Evolutionary conservation across 2,888 invertebrate species (phyloP), one percentile per base, ranked within the genome.

Genomic region (Lithophane leautieri): DNA sequence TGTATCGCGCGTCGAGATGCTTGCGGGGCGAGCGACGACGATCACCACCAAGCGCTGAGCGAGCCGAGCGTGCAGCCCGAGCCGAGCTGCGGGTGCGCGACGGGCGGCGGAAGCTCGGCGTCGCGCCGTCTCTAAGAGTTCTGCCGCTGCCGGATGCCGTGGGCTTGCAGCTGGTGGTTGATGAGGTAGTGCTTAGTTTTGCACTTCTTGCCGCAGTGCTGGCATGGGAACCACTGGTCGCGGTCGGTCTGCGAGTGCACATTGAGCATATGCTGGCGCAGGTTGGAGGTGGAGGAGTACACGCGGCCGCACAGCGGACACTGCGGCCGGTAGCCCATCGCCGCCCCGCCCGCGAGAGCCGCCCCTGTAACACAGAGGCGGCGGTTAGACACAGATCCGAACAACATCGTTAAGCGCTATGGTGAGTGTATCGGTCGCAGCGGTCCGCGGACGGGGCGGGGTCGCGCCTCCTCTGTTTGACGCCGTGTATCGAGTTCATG

Each of bases 151-250:
- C 97, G 97, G 89, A 98, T 97, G 89, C 98, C 98, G 95, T 98
- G 98, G 86, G 97, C 97, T 95, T 98, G 98, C 88, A 98, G 97
- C 93, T 98, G 97, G 94, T 98, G 98, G 95, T 98, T 98, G 97
- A 97, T 97, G 92, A 98, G 97, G 94, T 98, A 98, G 95, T 98
- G 98, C 95, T 97, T 97, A 90, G 98, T 98, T 96, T 98, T 98
- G 97, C 97, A 97, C 93, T 97, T 97, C 95, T 98, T 98, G 91
- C 97, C 97, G 96, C 98, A 98, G 92, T 97, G 97, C 93, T 97
- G 97, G 95, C 98, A 98, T 91, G 97, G 97, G 92, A 97, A 97
- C 97, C 98, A 97, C 93, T 97, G 97, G 93, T 97, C 97, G 91
- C 97, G 97, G 91, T 97, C 97, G 89, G 97, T 97, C 94, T 97